phyloP scores from a whole-genome alignment of 2,888 invertebrate species.

The Orthosia incerta region DNA sequence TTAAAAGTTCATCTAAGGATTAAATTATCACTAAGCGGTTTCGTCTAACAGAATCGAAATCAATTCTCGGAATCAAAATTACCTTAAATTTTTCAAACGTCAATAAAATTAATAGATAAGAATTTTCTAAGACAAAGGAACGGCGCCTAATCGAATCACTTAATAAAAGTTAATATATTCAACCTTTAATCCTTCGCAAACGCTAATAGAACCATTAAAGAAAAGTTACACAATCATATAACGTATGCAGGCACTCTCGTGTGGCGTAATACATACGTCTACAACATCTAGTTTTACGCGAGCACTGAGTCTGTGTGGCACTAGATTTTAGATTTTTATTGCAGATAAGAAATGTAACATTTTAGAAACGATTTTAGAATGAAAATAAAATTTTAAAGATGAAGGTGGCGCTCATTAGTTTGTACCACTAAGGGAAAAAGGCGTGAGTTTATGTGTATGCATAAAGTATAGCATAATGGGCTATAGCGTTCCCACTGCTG shows the following conservation, averaged over 20 bases:
- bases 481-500: no score
- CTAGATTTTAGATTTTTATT: neutral
- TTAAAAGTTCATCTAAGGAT: constrained; percentile 9
- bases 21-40: constrained; percentile 24
- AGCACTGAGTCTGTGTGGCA: neutral
- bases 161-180: constrained; percentile 52
- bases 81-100: neutral
- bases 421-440: no score
- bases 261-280: constrained; percentile 19
- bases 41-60: constrained; percentile 4
- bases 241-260: constrained; percentile 15
- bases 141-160: constrained; percentile 2
- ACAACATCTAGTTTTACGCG: constrained; percentile 12
- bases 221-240: constrained; percentile 29
- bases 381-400: no score
- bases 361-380: neutral
- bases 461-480: no score
- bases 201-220: constrained; percentile 45
- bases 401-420: no score
- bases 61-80: constrained; percentile 29
- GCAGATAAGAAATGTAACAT: neutral
- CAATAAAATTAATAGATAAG: constrained; percentile 23
- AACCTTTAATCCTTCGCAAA: constrained; percentile 39
- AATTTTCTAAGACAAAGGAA: constrained; percentile 9
- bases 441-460: no score